Percentiles rank a stretch among this genome's conserved stretches.
phyloP scores from a whole-genome alignment of 2,797 vertebrate genomes.

The Catamblyrhynchus diadema region DNA sequence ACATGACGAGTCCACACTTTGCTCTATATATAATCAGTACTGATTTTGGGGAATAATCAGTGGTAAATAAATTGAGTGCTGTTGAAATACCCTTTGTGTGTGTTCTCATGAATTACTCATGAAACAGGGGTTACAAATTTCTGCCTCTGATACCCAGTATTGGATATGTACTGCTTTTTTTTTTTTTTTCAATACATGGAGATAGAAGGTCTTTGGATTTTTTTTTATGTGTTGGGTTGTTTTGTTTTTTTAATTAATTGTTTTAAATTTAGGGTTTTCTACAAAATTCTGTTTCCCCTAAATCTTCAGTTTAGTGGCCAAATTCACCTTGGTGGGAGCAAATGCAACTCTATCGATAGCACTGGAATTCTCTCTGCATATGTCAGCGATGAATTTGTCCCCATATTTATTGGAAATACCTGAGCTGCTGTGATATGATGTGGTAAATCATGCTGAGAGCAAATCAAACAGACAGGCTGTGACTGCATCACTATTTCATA shows the following conservation, averaged over 20 bases:
- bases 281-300: neutral
- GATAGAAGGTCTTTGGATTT: neutral
- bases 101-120: constrained; percentile 53
- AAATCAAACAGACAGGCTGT: constrained; percentile 55
- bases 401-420: constrained; percentile 58
- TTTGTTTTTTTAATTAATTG: neutral
- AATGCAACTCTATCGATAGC: constrained; percentile 7
- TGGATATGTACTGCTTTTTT: neutral
- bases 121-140: constrained; percentile 32
- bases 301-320: constrained; percentile 18
- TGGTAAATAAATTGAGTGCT: constrained; percentile 46
- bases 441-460: constrained; percentile 53
- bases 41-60: constrained; percentile 46
- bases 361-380: constrained; percentile 51
- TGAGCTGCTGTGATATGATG: constrained; percentile 34
- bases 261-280: neutral
- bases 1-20: neutral
- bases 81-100: constrained; percentile 53
- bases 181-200: neutral
- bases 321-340: constrained; percentile 24
- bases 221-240: neutral
- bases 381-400: constrained; percentile 33
- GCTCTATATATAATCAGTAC: constrained; percentile 34
- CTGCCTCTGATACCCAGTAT: neutral
- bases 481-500: constrained; percentile 56